Evolutionary conservation across 2,888 invertebrate species (phyloP), one percentile per base, ranked within the genome.

Genomic region (Pomacea canaliculata): DNA sequence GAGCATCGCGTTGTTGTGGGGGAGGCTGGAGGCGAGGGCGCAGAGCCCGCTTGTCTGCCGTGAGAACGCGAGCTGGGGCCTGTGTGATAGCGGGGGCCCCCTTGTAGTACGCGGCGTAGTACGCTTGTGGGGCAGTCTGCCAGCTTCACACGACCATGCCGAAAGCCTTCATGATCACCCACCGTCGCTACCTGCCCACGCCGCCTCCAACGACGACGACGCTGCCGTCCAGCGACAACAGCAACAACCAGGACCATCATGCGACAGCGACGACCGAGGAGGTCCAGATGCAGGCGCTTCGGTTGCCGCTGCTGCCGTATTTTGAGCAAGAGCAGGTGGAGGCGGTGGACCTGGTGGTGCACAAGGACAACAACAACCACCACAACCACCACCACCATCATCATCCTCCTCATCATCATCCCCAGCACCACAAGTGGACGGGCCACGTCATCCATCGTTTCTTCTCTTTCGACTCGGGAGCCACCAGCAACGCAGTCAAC

Each of bases 131-230:
- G 51, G 51, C 51, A 56, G 51, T 13, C 19, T 56, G 49, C 46
- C 73, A 48, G 51, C 46, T 37, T 27, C n/a, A 62, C 51, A 37
- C 48, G 72, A 78, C 23, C 72, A 79, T 79, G 79, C 79, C 79
- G n/a, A 49, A 71, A 56, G 71, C 73, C 56, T 79, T 79, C 62
- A 69, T 79, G 63, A 70, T 79, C 66, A 74, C 76, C 51, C 76
- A 79, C 74, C 74, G 74, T 59, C 74, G 74, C 62, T 74, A 74
- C 69, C 56, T 74, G 23, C 74, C 74, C 69, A 74, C 74, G 13
- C 74, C 74, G 18, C 74, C 74, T 7, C 69, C 1, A 48, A 19
- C 8, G 59, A 9, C 68, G 60, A 27, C 73, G 48, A 74, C 74
- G 13, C 74, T 68, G 18, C 74, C 8, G 59, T 37, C 12, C 68